Evolutionary conservation across 2,797 vertebrate species (phyloP), one percentile per base, ranked within the genome.

Genomic region (Propithecus perrieri): DNA sequence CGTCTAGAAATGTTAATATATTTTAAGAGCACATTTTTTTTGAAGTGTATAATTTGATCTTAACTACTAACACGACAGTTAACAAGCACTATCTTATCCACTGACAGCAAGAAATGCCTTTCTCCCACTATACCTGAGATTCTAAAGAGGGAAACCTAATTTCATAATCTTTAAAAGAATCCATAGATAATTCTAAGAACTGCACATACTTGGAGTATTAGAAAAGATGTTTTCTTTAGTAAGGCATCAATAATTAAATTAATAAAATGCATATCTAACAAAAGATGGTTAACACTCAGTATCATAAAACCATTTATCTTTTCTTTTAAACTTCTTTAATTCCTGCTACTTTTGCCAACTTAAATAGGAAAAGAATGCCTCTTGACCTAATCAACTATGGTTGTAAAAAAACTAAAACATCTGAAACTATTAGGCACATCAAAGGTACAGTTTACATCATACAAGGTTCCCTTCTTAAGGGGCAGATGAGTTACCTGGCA

Each of bases 61-160:
- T 79, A 69, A 85, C 71, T 20, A 57, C 33, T 67, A 0, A 46
- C 92, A 79, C 50, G 55, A 96, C 72, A 71, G 48, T 95, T 84
- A 83, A 91, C 89, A 96, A 95, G 95, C 94, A 55, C 65, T 80
- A 50, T 97, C 93, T 97, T 80, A 94, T 43, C 97, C 96, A 91
- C 90, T 85, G 92, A 95, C 96, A 95, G 97, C 65, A 97, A 92
- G 86, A 92, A 84, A 5, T 95, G 79, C 92, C 75, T 94, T 97
- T 97, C 96, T 10, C 38, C 57, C 97, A 88, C 86, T 95, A 98
- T 98, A 98, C 98, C 98, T 98, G 98, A 99, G 98, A 98, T 98
- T 96, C 90, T 96, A 97, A 96, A 95, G 59, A 96, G 94, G 97
- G 95, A 98, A 91, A 95, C 94, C 18, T 30, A 90, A 72, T 92